Evolutionary conservation across 2,113 vertebrate genomes (phyloP), one percentile per base, ranked within the genome.

Genomic region (Blennius ocellaris): DNA sequence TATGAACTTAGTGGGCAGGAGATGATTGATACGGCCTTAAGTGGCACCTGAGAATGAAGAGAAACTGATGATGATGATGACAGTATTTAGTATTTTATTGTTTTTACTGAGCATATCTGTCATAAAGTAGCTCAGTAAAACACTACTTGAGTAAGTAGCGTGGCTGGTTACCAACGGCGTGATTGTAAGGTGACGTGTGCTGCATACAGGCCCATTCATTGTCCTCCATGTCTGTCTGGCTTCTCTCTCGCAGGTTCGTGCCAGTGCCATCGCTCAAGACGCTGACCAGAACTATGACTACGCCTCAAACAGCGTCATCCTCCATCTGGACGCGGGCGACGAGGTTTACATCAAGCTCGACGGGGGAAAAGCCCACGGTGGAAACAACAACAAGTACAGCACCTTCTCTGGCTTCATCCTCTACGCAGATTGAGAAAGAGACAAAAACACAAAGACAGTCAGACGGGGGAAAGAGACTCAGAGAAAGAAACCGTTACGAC

Each of bases 321-420:
- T 99, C 79, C 97, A 99, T 91, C 94, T 98, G 93, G 97, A 99
- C 15, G 96, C 95, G 0, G 97, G 97, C 0, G 97, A 99, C 5
- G 97, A 99, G 75, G 95, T 98, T 75, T 99, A 96, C 92, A 96
- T 99, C 92, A 98, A 99, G 90, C 94, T 99, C 76, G 97, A 99
- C 1, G 97, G 97, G 4, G 97, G 97, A 89, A 99, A 99, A 92
- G 97, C 96, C 11, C 97, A 99, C 0, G 97, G 97, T 0, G 97
- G 97, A 68, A 99, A 99, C 95, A 98, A 96, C 96, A 99, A 99
- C 95, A 99, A 99, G 89, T 99, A 99, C 94, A 99, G 97, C 96
- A 99, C 97, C 75, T 99, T 98, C 93, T 97, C 96, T 8, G 97
- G 97, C 89, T 99, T 99, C 94, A 99, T 99, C 92, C 96, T 99